These are phyloP conservation scores for Cephonodes hylas DNA, from an alignment of 2,888 invertebrate species.

Conservation along the genomic window DNA sequence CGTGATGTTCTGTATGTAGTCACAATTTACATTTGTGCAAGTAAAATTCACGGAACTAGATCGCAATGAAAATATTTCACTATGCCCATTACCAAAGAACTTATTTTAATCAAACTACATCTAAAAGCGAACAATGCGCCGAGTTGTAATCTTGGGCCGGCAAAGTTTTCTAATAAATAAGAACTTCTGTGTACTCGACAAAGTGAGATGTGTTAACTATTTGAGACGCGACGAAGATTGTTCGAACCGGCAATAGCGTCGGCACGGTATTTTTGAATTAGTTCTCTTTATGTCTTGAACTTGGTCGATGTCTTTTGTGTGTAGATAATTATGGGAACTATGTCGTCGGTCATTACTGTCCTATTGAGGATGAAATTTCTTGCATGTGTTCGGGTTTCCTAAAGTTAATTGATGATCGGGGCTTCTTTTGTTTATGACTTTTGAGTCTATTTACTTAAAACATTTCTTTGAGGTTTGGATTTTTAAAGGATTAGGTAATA, in stretches of 20 bases:
- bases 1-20: too few relatives aligned
- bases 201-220: constrained; percentile 12
- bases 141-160: constrained; percentile 11
- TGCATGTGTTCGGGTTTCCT: not conserved
- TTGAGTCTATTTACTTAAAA: too few relatives aligned
- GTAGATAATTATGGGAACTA: not conserved
- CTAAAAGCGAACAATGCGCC: constrained; percentile 14
- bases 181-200: constrained; percentile 11
- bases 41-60: not conserved
- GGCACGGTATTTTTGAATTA: not conserved
- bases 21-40: too few relatives aligned
- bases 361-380: not conserved
- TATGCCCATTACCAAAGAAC: not conserved
- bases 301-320: not conserved
- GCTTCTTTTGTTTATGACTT: too few relatives aligned
- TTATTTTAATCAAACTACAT: constrained; percentile 13
- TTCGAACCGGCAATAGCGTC: not conserved
- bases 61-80: not conserved
- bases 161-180: constrained; percentile 21
- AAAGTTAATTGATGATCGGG: not conserved
- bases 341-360: not conserved
- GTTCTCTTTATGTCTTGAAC: not conserved
- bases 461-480: too few relatives aligned
- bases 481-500: too few relatives aligned
- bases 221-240: constrained; percentile 12